phyloP scores from a whole-genome alignment of 2,888 invertebrate species.

The Zele albiditarsus region DNA sequence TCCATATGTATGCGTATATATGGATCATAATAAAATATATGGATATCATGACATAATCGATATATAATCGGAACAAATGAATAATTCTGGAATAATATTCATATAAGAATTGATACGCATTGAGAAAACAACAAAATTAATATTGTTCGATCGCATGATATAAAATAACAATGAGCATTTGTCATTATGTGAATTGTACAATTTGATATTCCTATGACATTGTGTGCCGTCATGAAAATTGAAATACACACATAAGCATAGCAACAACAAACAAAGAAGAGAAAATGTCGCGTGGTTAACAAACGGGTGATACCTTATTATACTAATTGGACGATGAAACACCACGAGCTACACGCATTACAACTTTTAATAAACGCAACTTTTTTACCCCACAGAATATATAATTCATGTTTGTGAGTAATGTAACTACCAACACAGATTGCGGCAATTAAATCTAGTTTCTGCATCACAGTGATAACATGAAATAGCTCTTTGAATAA shows the following conservation, averaged over 20 bases:
- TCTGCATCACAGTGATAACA: slow-evolving; percentile 11
- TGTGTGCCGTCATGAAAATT: neutral
- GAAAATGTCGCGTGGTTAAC: neutral
- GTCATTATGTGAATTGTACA: too few relatives aligned
- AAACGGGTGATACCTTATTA: neutral
- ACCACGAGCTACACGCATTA: neutral
- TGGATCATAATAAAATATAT: neutral
- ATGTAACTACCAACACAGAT: neutral
- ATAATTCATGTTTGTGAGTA: neutral
- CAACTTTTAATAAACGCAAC: neutral
- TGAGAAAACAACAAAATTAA: neutral
- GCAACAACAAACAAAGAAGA: neutral
- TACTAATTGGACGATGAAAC: neutral
- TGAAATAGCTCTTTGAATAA: slow-evolving; percentile 14
- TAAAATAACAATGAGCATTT: too few relatives aligned
- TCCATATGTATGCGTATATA: neutral
- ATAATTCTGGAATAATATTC: neutral
- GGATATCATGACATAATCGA: neutral
- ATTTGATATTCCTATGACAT: too few relatives aligned
- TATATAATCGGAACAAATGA: neutral
- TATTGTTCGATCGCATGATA: neutral
- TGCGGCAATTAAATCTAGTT: neutral
- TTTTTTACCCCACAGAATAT: neutral
- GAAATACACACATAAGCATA: neutral
- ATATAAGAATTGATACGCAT: neutral